Conservation (phyloP, 2,797 vertebrate species). For the Babyrousa celebensis region DNA sequence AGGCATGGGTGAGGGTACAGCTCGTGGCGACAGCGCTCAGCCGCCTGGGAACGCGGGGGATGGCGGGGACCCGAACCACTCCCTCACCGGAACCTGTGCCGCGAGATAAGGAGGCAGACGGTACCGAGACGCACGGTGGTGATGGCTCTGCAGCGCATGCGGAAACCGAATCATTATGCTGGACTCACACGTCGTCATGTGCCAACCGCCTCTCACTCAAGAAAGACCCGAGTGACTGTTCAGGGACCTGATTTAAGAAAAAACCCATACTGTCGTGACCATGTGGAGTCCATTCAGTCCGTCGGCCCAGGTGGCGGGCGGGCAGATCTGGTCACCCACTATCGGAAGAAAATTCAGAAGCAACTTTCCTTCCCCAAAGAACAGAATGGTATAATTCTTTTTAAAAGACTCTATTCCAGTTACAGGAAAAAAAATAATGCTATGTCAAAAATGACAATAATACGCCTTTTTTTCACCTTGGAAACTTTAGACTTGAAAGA, state of each 20-base stretch:
- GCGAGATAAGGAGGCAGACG: no score
- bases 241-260: neutral
- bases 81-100: no score
- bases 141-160: no score
- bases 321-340: neutral
- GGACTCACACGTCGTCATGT: no score
- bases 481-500: slow-evolving; percentile 94
- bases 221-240: no score
- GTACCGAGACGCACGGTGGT: no score
- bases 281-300: neutral
- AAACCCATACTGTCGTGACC: slow-evolving; percentile 15
- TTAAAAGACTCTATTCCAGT: slow-evolving; percentile 78
- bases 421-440: slow-evolving; percentile 72
- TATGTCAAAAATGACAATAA: slow-evolving; percentile 88
- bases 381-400: slow-evolving; percentile 67
- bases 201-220: neutral
- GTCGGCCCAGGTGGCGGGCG: neutral
- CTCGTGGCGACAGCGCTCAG: no score
- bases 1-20: no score
- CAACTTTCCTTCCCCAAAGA: slow-evolving; percentile 71
- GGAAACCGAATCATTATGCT: no score
- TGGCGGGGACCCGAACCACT: no score
- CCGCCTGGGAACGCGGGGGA: no score
- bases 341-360: slow-evolving; percentile 51
- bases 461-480: slow-evolving; percentile 89